A percentile compares a stretch with the other conserved stretches of the same genome.
Evolutionary conservation across 2,888 invertebrate genomes (phyloP).

Genomic region (Mimachlamys varia): DNA sequence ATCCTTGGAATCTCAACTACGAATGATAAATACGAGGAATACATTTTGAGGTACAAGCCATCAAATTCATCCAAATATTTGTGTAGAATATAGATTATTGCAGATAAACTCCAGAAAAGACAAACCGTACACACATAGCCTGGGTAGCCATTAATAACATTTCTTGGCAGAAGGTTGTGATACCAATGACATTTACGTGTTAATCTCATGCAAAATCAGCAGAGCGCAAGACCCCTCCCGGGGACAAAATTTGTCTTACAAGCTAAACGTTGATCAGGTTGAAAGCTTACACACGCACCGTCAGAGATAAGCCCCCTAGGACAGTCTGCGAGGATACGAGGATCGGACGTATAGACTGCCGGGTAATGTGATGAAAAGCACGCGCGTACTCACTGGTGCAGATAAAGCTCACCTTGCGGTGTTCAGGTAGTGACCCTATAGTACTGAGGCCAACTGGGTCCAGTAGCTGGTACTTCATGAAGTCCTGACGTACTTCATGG

Average conservation of each 20-base stretch:
- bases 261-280: background rate
- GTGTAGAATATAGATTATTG: constrained; percentile 11
- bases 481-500: background rate
- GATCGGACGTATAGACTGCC: background rate
- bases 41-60: background rate
- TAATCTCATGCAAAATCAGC: background rate
- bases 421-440: background rate
- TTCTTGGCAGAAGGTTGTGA: background rate
- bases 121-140: background rate
- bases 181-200: background rate
- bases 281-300: background rate
- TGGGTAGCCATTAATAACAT: background rate
- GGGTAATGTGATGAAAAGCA: background rate
- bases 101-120: background rate
- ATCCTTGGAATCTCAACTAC: background rate
- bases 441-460: background rate
- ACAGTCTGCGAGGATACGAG: background rate
- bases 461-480: no score
- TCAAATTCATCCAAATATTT: constrained; percentile 3
- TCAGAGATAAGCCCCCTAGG: background rate
- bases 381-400: background rate
- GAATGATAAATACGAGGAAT: background rate
- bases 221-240: background rate
- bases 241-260: constrained; percentile 34
- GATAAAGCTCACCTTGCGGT: background rate